These are phyloP conservation scores for Calosoma granatense DNA, from an alignment of 1,140 invertebrate genomes.

Conservation along the genomic window DNA sequence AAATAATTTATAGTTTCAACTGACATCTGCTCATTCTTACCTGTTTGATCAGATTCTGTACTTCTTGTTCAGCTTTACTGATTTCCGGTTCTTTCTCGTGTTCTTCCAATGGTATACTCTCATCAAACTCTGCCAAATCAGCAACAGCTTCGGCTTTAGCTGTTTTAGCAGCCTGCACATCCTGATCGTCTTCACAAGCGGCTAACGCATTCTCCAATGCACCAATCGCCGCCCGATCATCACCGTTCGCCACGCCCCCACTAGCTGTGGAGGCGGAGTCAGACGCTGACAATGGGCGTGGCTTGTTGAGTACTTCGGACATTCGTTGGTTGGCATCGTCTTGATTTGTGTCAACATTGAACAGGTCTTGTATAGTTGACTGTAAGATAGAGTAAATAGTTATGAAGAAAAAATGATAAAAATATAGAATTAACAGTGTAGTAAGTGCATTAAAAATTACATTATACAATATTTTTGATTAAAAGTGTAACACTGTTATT, in stretches of 20 bases:
- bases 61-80: conserved; percentile 74
- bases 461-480: too few relatives aligned
- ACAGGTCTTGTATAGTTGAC: conserved; percentile 88
- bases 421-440: not conserved
- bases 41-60: conserved; percentile 73
- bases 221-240: conserved; percentile 52
- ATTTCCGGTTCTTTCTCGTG: conserved; percentile 51
- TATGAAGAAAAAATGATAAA: conserved; percentile 21
- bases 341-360: conserved; percentile 63
- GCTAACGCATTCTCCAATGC: conserved; percentile 75
- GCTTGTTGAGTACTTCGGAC: conserved; percentile 45
- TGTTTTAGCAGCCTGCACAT: conserved; percentile 81
- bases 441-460: not conserved
- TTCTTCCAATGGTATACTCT: conserved; percentile 84
- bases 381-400: too few relatives aligned
- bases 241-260: conserved; percentile 24
- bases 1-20: too few relatives aligned
- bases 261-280: not conserved
- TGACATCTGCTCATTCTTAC: conserved; percentile 36
- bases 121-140: conserved; percentile 93
- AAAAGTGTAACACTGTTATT: too few relatives aligned
- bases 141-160: conserved; percentile 88
- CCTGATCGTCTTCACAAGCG: conserved; percentile 88
- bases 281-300: not conserved
- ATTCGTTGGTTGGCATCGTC: conserved; percentile 47